phyloP scores from a whole-genome alignment of 2,888 invertebrate species.

The Andrena bucephala region DNA sequence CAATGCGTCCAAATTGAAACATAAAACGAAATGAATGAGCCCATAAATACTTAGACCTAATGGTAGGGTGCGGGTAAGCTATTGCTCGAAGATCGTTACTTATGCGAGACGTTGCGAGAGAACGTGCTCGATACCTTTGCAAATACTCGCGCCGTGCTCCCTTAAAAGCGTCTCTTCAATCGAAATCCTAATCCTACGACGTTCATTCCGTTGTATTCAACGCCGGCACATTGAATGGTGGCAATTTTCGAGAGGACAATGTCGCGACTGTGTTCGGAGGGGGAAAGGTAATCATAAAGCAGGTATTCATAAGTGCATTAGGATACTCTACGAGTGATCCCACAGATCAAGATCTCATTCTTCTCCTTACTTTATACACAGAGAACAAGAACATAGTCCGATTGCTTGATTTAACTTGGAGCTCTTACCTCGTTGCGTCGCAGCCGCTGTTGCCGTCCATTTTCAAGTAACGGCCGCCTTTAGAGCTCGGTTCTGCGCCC shows the following conservation, averaged over 20 bases:
- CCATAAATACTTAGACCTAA: constrained; percentile 84
- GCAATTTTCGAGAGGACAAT: neutral
- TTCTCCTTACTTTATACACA: neutral
- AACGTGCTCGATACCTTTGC: constrained; percentile 60
- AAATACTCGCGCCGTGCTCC: constrained; percentile 40
- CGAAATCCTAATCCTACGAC: constrained; percentile 22
- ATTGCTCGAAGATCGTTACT: constrained; percentile 81
- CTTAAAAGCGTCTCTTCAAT: constrained; percentile 23
- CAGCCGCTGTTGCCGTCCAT: neutral
- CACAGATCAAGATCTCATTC: neutral
- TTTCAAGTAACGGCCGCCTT: neutral
- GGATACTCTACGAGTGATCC: neutral
- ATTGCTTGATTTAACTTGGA: neutral
- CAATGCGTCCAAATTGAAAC: constrained; percentile 85
- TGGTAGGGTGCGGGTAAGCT: constrained; percentile 84
- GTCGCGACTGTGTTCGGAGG: neutral
- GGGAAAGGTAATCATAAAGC: neutral
- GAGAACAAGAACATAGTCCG: neutral
- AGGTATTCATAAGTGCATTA: neutral
- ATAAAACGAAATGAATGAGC: constrained; percentile 81
- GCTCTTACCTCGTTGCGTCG: constrained; percentile 24
- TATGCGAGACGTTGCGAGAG: constrained; percentile 71
- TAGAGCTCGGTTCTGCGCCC: neutral
- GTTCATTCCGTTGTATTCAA: neutral
- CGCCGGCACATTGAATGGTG: neutral